These are phyloP conservation scores for Sporophila hypoxantha DNA, from an alignment of 2,113 vertebrate genomes.

Conservation along the genomic window DNA sequence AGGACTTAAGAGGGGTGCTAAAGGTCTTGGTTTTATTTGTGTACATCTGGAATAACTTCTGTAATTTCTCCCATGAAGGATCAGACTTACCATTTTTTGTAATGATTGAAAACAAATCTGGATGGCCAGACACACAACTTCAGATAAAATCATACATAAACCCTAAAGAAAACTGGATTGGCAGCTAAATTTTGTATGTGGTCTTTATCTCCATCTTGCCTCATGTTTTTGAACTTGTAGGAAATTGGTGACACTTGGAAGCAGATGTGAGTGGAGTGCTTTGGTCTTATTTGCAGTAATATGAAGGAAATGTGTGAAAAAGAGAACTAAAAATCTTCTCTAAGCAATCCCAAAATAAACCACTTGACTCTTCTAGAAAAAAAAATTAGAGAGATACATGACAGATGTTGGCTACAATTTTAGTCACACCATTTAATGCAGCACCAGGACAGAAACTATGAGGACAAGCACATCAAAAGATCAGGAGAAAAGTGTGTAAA, in stretches of 20 bases:
- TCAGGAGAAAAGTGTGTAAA: not conserved
- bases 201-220: conserved; percentile 21
- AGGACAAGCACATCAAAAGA: not conserved
- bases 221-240: conserved; percentile 38
- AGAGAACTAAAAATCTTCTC: conserved; percentile 3
- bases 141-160: conserved; percentile 30
- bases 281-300: conserved; percentile 7
- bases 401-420: conserved; percentile 20
- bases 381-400: not conserved
- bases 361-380: not conserved
- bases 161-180: not conserved
- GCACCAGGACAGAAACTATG: not conserved
- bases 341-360: conserved; percentile 15
- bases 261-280: conserved; percentile 28
- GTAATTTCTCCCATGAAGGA: not conserved
- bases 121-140: not conserved
- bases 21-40: not conserved
- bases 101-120: not conserved
- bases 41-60: not conserved
- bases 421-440: not conserved
- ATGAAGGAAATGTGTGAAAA: conserved; percentile 31
- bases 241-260: conserved; percentile 46
- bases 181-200: not conserved
- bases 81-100: not conserved
- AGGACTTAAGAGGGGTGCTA: not conserved